These are phyloP conservation scores for Athripsodes cinereus DNA, from an alignment of 2,888 invertebrate species.

Conservation along the genomic window DNA sequence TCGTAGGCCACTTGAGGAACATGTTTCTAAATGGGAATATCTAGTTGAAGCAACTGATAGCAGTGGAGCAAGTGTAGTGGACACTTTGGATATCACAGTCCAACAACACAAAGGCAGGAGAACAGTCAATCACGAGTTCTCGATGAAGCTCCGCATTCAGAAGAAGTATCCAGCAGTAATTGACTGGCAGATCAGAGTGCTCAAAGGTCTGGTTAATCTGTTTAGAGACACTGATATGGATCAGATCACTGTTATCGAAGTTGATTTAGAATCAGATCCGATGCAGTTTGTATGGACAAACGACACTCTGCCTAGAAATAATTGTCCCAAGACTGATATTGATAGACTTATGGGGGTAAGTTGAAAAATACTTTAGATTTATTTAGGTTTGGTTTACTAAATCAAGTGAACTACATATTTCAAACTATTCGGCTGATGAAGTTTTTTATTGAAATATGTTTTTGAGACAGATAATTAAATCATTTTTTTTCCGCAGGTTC, in stretches of 20 bases:
- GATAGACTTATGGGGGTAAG: constrained; percentile 59
- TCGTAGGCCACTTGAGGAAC: constrained; percentile 70
- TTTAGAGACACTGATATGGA: constrained; percentile 57
- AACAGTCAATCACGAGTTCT: constrained; percentile 77
- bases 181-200: constrained; percentile 70
- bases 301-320: constrained; percentile 71
- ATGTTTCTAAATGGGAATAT: constrained; percentile 77
- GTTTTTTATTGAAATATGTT: no score
- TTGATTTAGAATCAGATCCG: constrained; percentile 54
- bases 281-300: constrained; percentile 79
- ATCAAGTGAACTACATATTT: no score
- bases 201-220: constrained; percentile 53
- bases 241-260: constrained; percentile 63
- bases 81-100: constrained; percentile 69
- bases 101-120: constrained; percentile 76
- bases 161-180: constrained; percentile 60
- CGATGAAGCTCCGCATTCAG: constrained; percentile 60
- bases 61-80: constrained; percentile 64
- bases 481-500: no score
- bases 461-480: no score
- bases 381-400: background rate
- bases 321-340: constrained; percentile 73
- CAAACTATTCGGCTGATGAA: no score
- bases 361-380: background rate
- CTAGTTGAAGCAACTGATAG: constrained; percentile 75